Evolutionary conservation across 2,113 vertebrate species (phyloP).

Genomic region (Cygnus buccinator): DNA sequence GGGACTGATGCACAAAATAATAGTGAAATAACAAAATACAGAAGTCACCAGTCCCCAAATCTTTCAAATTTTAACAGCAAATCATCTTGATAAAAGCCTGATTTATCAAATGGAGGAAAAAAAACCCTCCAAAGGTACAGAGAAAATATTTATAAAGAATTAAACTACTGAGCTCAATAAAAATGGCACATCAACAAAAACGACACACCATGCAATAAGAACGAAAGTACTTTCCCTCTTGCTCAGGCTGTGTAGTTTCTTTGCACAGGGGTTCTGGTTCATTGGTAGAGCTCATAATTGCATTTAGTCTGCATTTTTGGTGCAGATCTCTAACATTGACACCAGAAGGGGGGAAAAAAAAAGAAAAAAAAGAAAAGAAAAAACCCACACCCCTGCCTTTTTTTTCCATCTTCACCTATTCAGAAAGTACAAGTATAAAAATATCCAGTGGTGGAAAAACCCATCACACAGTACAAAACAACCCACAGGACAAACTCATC

Average conservation of each 20-base stretch:
- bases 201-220: background rate
- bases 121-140: background rate
- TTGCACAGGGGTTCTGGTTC: conserved; percentile 34
- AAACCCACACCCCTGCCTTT: background rate
- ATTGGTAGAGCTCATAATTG: conserved; percentile 52
- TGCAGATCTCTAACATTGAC: conserved; percentile 54
- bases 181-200: background rate
- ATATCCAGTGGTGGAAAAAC: conserved; percentile 70
- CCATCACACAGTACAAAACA: conserved; percentile 59
- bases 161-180: background rate
- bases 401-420: conserved; percentile 71
- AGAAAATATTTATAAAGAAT: conserved; percentile 12
- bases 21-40: background rate
- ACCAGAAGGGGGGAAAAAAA: background rate
- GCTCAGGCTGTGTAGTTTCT: conserved; percentile 47
- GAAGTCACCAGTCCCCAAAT: background rate
- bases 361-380: background rate
- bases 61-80: background rate
- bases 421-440: conserved; percentile 71
- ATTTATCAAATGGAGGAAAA: background rate
- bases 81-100: background rate
- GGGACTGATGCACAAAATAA: background rate
- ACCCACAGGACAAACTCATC: conserved; percentile 59
- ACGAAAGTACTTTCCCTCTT: conserved; percentile 53
- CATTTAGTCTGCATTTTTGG: conserved; percentile 33